Conservation (phyloP, 2,113 vertebrate genomes). For the Mellivora capensis region DNA sequence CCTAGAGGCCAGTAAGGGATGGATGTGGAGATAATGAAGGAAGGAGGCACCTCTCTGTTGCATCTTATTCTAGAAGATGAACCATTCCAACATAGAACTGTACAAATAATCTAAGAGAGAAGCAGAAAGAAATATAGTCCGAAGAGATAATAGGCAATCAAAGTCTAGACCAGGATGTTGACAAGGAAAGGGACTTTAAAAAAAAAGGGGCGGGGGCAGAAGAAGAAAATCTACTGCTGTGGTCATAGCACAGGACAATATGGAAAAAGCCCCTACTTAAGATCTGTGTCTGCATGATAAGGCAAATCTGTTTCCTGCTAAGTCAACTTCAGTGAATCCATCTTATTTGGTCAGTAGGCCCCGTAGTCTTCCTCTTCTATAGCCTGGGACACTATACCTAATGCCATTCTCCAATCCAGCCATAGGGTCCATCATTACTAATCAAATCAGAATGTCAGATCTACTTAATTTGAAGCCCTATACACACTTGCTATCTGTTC, state of each 20-base stretch:
- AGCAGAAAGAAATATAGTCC: conserved; percentile 16
- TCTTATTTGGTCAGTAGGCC: neutral
- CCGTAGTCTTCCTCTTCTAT: neutral
- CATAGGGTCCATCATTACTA: neutral
- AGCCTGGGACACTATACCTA: neutral
- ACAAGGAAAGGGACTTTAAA: neutral
- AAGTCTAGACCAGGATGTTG: neutral
- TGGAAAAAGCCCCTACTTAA: neutral
- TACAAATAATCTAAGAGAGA: neutral
- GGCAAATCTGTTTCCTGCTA: neutral
- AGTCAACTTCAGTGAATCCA: neutral
- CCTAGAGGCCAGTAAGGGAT: neutral
- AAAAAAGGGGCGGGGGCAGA: neutral
- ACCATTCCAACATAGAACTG: neutral
- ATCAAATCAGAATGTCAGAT: neutral
- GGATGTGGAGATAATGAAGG: neutral
- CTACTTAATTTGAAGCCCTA: neutral
- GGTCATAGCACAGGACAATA: neutral
- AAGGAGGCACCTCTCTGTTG: neutral
- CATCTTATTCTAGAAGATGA: neutral
- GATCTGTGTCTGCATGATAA: neutral
- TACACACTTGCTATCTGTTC: neutral
- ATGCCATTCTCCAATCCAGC: neutral
- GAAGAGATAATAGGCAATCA: neutral
- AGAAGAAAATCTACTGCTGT: neutral